Evolutionary conservation across 2,888 invertebrate species (phyloP), one percentile per base, ranked within the genome.

Genomic region (Apamea crenata): DNA sequence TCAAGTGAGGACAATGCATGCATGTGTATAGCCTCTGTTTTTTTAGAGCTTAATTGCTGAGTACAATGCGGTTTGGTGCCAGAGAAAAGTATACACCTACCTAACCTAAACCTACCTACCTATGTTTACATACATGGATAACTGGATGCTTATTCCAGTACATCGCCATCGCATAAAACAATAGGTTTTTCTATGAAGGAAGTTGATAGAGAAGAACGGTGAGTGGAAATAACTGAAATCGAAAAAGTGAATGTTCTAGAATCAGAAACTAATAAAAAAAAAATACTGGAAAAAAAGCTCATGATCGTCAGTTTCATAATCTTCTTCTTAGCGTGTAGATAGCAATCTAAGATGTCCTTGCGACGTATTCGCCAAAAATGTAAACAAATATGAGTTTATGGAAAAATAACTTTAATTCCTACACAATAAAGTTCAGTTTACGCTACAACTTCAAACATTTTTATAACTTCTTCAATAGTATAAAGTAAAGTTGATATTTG

Each of bases 1-100:
- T 67, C 50, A 66, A 32, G 68, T 81, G 25, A 47, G 10, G 83
- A 50, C 25, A 68, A 65, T 6, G 32, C 36, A n/a, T n/a, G n/a
- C n/a, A n/a, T n/a, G n/a, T n/a, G 29, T 10, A 47, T 16, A 40
- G 32, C 32, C 16, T 69, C 68, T 44, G 50, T 74, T 21, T 82
- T 21, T 82, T 32, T 25, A 66, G 16, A 74, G 44, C 61, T 53
- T 63, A 18, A 59, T 73, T 50, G 29, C 21, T 47, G 14, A 18
- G 25, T 18, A 61, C 44, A n/a, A 36, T n/a, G 40, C 6, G 32
- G 29, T 44, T 25, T 6, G 44, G 36, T 44, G 12, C 53, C 16
- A 8, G 7, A 65, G 16, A 29, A 56, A 61, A 53, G 1, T 18
- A 14, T 50, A 18, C 8, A 53, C 2, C 6, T 66, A 66, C 7